Base-by-base conservation (phyloP, 2,797 vertebrate species). In the Enoplosus armatus region DNA sequence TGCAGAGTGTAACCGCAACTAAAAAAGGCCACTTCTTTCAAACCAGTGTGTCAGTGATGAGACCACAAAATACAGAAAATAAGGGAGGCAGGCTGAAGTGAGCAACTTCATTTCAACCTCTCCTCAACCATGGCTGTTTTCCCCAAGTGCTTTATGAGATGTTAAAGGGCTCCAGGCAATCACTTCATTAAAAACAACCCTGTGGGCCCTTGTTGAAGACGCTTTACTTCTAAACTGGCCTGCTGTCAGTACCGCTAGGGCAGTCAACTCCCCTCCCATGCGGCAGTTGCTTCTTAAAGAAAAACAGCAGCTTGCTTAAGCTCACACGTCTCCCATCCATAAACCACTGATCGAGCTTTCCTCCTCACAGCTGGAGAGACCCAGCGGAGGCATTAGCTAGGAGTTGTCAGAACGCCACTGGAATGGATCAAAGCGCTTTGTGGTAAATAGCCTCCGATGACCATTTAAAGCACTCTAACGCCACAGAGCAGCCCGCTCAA, bases 131-230 rank as follows among this genome's bases (percentile, higher is more conserved):
- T 27, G 54, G 43, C 18, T 10, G 7, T 50, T 70, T 72, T 27
- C 62, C 62, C 70, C 27, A 37, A 75, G 76, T 47, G 68, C 43
- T 82, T 86, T 62, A 77, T 65, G 72, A 72, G 45, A 74, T 60
- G 77, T 73, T 79, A 62, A 73, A 85, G 24, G 43, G 55, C 55
- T 81, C 65, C 37, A 54, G 70, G 63, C 60, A 78, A 70, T 78
- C 39, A 74, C 75, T 83, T 88, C 66, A 88, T 89, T 87, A 89
- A 72, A 74, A 81, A 76, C 68, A 67, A 79, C 64, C 72, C 69
- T 0, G 73, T 35, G 60, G 70, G 62, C 41, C 33, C 48, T 72
- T 26, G 12, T 8, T 79, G 69, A 82, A 82, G 63, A 71, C 8
- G 41, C 59, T 75, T 75, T 68, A 45, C 61, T 65, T 43, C 50